These are phyloP conservation scores for Clarias gariepinus DNA, from an alignment of 2,113 vertebrate species.

Conservation along the genomic window DNA sequence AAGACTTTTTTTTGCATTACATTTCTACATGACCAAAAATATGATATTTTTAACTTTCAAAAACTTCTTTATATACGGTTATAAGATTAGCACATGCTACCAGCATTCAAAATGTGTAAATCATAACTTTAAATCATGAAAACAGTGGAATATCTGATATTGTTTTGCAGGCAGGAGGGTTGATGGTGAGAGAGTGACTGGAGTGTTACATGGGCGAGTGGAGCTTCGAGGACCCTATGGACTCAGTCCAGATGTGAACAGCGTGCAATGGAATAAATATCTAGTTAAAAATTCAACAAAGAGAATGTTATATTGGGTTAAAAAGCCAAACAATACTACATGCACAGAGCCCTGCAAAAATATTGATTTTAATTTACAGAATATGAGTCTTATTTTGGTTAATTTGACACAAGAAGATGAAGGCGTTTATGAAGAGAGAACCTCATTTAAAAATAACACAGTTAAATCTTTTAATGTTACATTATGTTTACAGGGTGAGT, in stretches of 20 bases:
- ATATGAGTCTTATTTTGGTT: conserved; percentile 51
- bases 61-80: background rate
- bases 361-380: conserved; percentile 27
- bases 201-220: conserved; percentile 27
- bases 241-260: background rate
- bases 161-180: conserved; percentile 24
- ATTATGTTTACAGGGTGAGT: conserved; percentile 55
- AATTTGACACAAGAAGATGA: conserved; percentile 43
- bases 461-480: background rate
- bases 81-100: background rate
- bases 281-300: background rate
- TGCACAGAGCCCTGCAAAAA: background rate
- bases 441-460: background rate
- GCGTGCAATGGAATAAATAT: conserved; percentile 37
- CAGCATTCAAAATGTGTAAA: background rate
- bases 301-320: background rate
- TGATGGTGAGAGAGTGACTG: background rate
- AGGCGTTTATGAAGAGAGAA: conserved; percentile 44
- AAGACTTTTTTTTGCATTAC: background rate
- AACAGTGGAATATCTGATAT: background rate
- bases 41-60: too few relatives aligned
- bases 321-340: background rate
- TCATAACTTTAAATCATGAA: background rate
- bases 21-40: background rate
- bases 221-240: conserved; percentile 6